phyloP scores from a whole-genome alignment of 1,140 invertebrate species.

The Theocolax elegans region DNA sequence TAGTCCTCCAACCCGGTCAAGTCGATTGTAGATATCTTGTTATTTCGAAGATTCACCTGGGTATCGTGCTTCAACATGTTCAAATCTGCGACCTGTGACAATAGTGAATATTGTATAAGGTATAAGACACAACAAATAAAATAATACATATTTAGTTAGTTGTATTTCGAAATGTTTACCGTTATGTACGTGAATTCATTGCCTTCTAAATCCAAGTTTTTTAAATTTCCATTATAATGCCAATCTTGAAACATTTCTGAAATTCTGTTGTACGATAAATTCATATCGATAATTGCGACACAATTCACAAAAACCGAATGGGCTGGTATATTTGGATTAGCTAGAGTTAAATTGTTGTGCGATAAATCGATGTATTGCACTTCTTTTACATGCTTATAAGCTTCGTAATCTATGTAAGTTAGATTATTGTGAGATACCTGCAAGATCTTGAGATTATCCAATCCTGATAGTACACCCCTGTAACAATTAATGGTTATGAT shows the following conservation, averaged over 20 bases:
- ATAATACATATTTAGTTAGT: background rate
- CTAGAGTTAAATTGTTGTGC: conserved; percentile 2
- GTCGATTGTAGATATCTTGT: background rate
- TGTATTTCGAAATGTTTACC: background rate
- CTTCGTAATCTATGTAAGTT: background rate
- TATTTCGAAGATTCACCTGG: background rate
- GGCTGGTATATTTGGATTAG: background rate
- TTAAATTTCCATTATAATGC: background rate
- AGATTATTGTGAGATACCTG: conserved; percentile 4
- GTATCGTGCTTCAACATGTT: background rate
- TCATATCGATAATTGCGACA: background rate
- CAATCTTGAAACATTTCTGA: background rate
- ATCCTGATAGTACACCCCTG: background rate
- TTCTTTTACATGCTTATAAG: background rate
- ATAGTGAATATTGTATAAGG: background rate
- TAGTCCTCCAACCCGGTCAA: background rate
- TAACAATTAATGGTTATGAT: background rate
- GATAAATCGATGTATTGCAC: conserved; percentile 9
- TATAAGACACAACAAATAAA: background rate
- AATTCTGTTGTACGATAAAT: conserved; percentile 1
- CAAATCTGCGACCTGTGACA: background rate
- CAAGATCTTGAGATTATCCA: conserved; percentile 5
- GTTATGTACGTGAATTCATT: background rate
- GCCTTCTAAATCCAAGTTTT: conserved; percentile 6
- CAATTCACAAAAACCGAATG: background rate